phyloP scores from a whole-genome alignment of 2,888 invertebrate species.

The Arctia plantaginis region DNA sequence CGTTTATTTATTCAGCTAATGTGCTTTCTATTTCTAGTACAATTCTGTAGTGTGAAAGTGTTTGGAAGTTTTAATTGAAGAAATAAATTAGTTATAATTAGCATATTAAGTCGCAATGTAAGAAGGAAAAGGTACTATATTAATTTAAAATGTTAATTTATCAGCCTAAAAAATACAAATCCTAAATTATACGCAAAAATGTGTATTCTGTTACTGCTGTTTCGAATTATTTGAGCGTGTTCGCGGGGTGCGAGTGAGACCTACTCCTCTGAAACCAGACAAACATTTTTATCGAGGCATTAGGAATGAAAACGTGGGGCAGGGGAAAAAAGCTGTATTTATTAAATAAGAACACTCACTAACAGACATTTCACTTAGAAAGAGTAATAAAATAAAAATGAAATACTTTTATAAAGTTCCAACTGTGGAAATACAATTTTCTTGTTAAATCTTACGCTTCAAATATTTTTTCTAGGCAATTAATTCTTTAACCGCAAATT shows the following conservation, averaged over 20 bases:
- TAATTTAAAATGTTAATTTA: neutral
- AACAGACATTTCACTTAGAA: slow-evolving; percentile 1
- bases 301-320: neutral
- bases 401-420: slow-evolving; percentile 10
- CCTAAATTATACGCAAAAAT: neutral
- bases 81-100: too few species aligned
- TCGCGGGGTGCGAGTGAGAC: neutral
- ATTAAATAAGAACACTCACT: neutral
- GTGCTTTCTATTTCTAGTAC: neutral
- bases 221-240: neutral
- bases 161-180: neutral
- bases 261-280: neutral
- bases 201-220: neutral
- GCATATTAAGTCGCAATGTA: neutral
- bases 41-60: neutral
- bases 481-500: slow-evolving; percentile 55
- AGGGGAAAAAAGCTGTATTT: neutral
- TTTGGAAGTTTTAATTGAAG: too few species aligned
- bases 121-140: neutral
- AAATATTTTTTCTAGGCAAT: slow-evolving; percentile 42
- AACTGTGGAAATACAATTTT: slow-evolving; percentile 24
- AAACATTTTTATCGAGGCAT: neutral
- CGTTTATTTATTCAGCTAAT: neutral
- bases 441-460: slow-evolving; percentile 20
- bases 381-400: neutral